Evolutionary conservation across 2,113 vertebrate genomes (phyloP), one percentile per base, ranked within the genome.

Genomic region (Empidonax traillii): DNA sequence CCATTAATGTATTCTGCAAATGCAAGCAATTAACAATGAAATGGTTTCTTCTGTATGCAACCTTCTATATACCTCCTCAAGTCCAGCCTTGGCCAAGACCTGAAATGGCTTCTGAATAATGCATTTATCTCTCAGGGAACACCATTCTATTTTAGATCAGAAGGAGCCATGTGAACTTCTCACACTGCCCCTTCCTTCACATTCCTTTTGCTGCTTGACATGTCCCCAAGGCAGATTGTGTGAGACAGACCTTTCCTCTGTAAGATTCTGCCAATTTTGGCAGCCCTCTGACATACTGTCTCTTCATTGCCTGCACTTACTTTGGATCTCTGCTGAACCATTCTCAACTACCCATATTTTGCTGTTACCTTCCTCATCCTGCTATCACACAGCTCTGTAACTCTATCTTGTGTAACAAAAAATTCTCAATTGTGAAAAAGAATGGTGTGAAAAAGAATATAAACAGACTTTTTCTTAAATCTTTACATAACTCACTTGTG

Each of bases 81-180:
- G 79, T 71, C 76, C 86, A 77, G 65, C 52, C 33, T 74, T 78
- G 55, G 35, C 52, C 65, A 75, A 51, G 46, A 72, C 55, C 92
- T 81, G 80, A 89, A 94, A 89, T 39, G 55, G 55, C 55, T 93
- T 69, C 76, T 96, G 89, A 95, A 84, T 95, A 77, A 93, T 92
- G 51, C 46, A 91, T 96, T 94, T 84, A 22, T 73, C 91, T 93
- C 82, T 58, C 35, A 75, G 90, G 79, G 87, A 95, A 72, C 18
- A 71, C 85, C 56, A 41, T 84, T 74, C 90, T 93, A 90, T 91
- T 94, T 91, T 83, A 94, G 92, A 94, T 65, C 65, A 75, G 85
- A 90, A 68, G 56, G 18, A 88, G 30, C 35, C 77, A 79, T 0
- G 2, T 85, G 89, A 90, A 79, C 61, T 94, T 90, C 84, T 63